Evolutionary conservation across 2,888 invertebrate species (phyloP), one percentile per base, ranked within the genome.

Genomic region (Harmothoe impar): DNA sequence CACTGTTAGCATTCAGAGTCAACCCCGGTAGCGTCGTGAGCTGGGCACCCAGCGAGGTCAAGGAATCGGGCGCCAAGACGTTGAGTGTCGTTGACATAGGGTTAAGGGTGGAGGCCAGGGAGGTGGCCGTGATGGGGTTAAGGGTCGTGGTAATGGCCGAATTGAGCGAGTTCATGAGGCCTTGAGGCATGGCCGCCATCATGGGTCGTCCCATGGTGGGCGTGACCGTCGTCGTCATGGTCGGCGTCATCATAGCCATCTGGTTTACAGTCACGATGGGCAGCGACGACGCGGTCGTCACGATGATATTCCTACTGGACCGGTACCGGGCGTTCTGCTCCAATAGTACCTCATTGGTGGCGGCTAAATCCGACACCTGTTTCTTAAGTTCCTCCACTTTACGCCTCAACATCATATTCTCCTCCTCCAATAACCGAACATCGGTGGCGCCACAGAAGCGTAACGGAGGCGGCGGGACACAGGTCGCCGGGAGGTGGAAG

Each of bases 251-350:
- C 86, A 96, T 94, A 15, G 86, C 86, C 52, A 86, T 23, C 85
- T 96, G 96, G 91, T 95, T 94, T 90, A 93, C 94, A n/a, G 92
- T 93, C 23, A 93, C 93, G 17, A 94, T 92, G 10, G 94, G 93
- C 43, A 51, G 43, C 0, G 54, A n/a, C 72, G 93, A 94, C 20
- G 93, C 91, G 23, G 93, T 91, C 56, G 93, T 93, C 35, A 94
- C 93, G 31, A 92, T 92, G 90, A 94, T 93, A 20, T 94, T 92
- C 43, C 93, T 92, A 85, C 94, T 94, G 85, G 94, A 94, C 52
- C 98, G 96, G 91, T 97, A 96, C 92, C 97, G 97, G 35, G 97
- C 97, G 95, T 98, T 98, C 95, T 98, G 97, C 93, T 97, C 97
- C 92, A 98, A 95, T 20, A 98, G 96, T 95, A 98, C 97, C 94